phyloP scores from a whole-genome alignment of 2,797 vertebrate species.

The Dromococcyx pavoninus region DNA sequence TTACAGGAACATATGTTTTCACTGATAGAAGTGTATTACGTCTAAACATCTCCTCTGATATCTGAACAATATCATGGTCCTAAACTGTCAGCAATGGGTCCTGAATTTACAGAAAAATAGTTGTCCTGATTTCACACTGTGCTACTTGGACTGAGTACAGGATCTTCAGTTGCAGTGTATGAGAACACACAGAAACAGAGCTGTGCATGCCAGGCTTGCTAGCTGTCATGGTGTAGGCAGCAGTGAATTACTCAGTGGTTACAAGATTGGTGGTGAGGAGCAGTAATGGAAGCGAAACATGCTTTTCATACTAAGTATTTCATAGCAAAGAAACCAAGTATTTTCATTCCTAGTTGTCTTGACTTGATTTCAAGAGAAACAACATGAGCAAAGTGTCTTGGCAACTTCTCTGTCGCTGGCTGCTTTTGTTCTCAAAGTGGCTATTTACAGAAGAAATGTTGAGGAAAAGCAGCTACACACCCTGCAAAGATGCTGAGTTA shows the following conservation, averaged over 20 bases:
- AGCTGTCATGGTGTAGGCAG: background rate
- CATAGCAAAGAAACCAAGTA: background rate
- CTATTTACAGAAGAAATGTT: background rate
- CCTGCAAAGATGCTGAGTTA: background rate
- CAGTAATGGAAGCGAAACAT: background rate
- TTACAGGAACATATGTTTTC: background rate
- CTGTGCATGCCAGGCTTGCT: background rate
- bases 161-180: background rate
- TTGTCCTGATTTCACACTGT: background rate
- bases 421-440: background rate
- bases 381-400: background rate
- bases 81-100: background rate
- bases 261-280: background rate
- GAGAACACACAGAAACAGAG: background rate
- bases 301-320: background rate
- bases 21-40: background rate
- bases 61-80: background rate
- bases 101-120: background rate
- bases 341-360: background rate
- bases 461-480: background rate
- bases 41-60: background rate
- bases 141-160: background rate
- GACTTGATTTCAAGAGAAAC: conserved; percentile 11
- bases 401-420: background rate
- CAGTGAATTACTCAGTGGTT: background rate